Percentiles rank a stretch among this genome's conserved stretches.
Evolutionary conservation across 2,797 vertebrate genomes (phyloP).

Genomic region (Urocyon cinereoargenteus): DNA sequence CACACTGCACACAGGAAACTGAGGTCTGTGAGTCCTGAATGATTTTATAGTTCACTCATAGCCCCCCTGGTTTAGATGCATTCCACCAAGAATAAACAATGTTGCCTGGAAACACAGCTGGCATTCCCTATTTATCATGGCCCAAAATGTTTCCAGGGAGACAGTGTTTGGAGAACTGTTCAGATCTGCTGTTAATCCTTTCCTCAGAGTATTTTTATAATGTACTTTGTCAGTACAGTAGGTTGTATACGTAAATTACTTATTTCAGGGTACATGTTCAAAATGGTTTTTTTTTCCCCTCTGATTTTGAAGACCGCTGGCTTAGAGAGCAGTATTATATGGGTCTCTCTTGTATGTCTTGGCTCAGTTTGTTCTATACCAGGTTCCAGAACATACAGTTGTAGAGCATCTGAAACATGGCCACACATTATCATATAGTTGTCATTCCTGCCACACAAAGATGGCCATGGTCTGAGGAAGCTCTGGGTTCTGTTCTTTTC

Average conservation of each 20-base stretch:
- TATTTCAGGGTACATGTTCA: background rate
- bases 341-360: background rate
- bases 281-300: background rate
- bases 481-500: background rate
- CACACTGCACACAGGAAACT: background rate
- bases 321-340: background rate
- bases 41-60: background rate
- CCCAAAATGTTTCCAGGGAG: background rate
- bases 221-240: background rate
- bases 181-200: background rate
- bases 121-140: background rate
- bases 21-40: background rate
- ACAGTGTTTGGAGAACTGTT: background rate
- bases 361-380: background rate
- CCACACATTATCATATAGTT: background rate
- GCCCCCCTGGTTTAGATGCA: background rate
- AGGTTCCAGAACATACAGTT: background rate
- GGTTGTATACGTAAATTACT: background rate
- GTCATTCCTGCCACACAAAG: background rate
- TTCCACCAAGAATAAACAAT: background rate
- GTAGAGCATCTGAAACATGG: background rate
- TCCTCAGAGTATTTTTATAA: conserved; percentile 50
- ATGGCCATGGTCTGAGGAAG: background rate
- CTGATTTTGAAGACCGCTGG: background rate
- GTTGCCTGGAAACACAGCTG: background rate